These are phyloP conservation scores for Hemibates koningsi DNA, from an alignment of 2,113 vertebrate species.

Conservation along the genomic window DNA sequence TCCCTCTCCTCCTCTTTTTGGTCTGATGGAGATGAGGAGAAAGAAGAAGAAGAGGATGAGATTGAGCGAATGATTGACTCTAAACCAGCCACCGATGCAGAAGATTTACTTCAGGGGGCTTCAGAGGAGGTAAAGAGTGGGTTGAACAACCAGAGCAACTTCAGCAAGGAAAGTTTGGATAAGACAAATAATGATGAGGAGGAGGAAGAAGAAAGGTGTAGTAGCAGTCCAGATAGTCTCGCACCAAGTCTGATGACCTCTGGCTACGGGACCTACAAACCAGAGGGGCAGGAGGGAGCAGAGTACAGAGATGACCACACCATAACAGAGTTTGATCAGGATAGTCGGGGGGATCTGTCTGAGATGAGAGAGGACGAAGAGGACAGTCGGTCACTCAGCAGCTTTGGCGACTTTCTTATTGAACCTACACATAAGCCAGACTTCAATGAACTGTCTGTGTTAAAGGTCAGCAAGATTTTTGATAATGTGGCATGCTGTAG, in stretches of 20 bases:
- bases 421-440: background rate
- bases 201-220: background rate
- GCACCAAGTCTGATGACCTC: slow-evolving; percentile 59
- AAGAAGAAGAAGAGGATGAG: slow-evolving; percentile 6
- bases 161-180: background rate
- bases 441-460: background rate
- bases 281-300: slow-evolving; percentile 42
- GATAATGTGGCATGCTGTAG: background rate
- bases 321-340: slow-evolving; percentile 36
- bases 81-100: background rate
- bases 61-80: background rate
- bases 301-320: slow-evolving; percentile 43
- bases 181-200: background rate
- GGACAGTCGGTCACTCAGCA: background rate
- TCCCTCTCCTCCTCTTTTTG: slow-evolving; percentile 64
- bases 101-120: background rate
- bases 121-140: background rate
- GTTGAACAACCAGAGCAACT: background rate
- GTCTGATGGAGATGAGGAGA: slow-evolving; percentile 52
- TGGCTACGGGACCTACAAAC: slow-evolving; percentile 59
- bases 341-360: slow-evolving; percentile 29
- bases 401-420: background rate
- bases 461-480: background rate
- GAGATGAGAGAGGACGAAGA: slow-evolving; percentile 22
- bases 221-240: slow-evolving; percentile 23